Percentiles rank a stretch among this genome's conserved stretches.
Conservation (phyloP, 2,888 invertebrate genomes). For the Phorcus lineatus region DNA sequence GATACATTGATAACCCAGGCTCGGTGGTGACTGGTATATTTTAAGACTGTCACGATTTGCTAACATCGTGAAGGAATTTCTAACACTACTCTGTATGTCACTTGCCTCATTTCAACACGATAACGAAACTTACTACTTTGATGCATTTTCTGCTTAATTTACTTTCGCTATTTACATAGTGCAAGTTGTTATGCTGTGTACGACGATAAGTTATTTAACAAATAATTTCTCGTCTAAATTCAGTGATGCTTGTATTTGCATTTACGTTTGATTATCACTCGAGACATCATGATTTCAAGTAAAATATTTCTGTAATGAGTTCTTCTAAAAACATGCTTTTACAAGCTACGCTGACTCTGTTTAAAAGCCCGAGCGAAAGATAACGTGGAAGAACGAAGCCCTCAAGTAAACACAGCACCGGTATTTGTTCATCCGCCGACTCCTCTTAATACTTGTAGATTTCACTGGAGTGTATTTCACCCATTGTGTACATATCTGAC, state of each 20-base stretch:
- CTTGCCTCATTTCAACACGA: neutral
- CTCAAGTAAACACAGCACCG: neutral
- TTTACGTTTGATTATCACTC: no score
- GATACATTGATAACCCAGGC: no score
- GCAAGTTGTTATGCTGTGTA: no score
- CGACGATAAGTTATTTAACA: no score
- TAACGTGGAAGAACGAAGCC: neutral
- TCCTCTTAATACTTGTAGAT: neutral
- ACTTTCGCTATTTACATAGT: no score
- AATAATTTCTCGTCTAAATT: no score
- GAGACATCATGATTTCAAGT: no score
- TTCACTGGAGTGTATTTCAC: neutral
- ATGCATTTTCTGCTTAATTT: neutral
- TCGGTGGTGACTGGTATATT: neutral
- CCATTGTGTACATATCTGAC: neutral
- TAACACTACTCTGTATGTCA: neutral
- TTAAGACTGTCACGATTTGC: neutral
- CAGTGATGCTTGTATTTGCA: no score
- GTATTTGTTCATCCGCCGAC: neutral
- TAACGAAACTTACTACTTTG: neutral
- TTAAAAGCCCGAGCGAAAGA: neutral
- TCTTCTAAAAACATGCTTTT: no score
- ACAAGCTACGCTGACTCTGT: no score
- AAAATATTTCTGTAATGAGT: no score
- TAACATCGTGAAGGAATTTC: neutral